Evolutionary conservation across 2,113 vertebrate species (phyloP).

Genomic region (Baryphthengus martii): DNA sequence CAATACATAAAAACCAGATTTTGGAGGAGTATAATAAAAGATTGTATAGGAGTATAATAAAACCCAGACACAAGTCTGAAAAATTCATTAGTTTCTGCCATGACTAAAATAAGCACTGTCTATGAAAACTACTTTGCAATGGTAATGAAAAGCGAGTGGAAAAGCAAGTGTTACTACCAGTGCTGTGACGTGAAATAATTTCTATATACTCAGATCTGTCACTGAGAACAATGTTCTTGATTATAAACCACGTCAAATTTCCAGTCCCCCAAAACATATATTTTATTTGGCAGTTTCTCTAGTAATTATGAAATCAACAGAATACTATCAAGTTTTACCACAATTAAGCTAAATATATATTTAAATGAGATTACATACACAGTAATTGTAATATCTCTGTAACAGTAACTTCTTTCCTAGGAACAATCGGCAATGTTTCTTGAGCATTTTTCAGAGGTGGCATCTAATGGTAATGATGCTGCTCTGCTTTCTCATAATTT

Average conservation of each 20-base stretch:
- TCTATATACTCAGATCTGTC: constrained; percentile 30
- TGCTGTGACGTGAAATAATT: constrained; percentile 30
- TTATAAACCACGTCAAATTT: constrained; percentile 63
- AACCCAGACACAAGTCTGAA: constrained; percentile 56
- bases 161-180: constrained; percentile 57
- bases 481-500: background rate
- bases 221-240: constrained; percentile 59
- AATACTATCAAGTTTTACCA: constrained; percentile 45
- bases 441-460: background rate
- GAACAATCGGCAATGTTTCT: background rate
- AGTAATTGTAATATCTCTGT: constrained; percentile 35
- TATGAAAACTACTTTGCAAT: constrained; percentile 56
- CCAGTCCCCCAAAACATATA: constrained; percentile 46
- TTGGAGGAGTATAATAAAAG: constrained; percentile 64
- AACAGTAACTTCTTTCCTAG: background rate
- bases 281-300: constrained; percentile 50
- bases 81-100: constrained; percentile 59
- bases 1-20: constrained; percentile 21
- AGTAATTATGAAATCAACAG: constrained; percentile 54
- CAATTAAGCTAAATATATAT: constrained; percentile 55
- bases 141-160: constrained; percentile 45
- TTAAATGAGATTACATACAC: constrained; percentile 14
- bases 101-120: constrained; percentile 58
- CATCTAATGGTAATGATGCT: background rate
- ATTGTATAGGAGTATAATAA: constrained; percentile 60